A percentile compares a stretch with the other conserved stretches of the same genome.
These are phyloP conservation scores for Azemiops feae DNA, from an alignment of 2,113 vertebrate genomes.

Conservation along the genomic window DNA sequence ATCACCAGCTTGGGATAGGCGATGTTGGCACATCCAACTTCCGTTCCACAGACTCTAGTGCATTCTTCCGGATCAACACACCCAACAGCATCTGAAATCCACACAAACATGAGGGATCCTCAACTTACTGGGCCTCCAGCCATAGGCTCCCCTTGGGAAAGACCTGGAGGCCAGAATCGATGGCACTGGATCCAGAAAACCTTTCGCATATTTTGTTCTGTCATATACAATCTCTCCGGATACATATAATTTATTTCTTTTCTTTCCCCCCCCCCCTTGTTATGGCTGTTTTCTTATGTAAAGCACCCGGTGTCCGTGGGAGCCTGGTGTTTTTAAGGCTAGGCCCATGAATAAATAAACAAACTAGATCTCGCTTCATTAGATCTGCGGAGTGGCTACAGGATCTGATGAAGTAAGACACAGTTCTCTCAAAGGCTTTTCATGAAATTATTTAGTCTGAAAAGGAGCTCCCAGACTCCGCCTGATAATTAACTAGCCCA, in stretches of 20 bases:
- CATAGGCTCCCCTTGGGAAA: background rate
- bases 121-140: background rate
- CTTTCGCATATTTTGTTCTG: background rate
- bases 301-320: too few species aligned
- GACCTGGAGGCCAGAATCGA: background rate
- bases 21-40: slow-evolving; percentile 91
- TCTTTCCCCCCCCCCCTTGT: background rate
- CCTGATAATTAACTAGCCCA: background rate
- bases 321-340: background rate
- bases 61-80: slow-evolving; percentile 89
- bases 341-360: background rate
- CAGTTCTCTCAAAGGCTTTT: background rate
- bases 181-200: background rate
- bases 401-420: background rate
- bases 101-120: background rate
- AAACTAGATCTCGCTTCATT: background rate
- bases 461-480: background rate
- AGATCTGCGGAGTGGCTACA: background rate
- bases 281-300: background rate
- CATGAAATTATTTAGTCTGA: background rate
- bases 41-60: slow-evolving; percentile 72
- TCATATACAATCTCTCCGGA: background rate
- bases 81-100: slow-evolving; percentile 77
- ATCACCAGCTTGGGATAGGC: slow-evolving; percentile 88
- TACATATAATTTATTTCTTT: background rate